Percentiles rank a stretch among this genome's conserved stretches.
phyloP scores from a whole-genome alignment of 2,113 vertebrate genomes.

The Acinonyx jubatus region DNA sequence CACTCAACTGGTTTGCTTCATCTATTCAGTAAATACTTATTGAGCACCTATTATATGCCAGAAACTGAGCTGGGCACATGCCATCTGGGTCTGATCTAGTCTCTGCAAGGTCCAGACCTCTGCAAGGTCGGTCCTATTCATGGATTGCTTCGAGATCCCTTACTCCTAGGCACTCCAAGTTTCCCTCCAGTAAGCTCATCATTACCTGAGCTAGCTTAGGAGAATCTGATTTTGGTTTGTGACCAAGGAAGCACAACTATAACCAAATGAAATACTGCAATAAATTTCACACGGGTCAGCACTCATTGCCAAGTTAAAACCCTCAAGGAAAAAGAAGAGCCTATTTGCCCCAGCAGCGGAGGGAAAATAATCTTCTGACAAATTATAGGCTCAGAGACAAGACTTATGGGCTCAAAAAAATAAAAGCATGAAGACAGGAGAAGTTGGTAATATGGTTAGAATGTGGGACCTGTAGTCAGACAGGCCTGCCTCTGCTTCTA shows the following conservation, averaged over 20 bases:
- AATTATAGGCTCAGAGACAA: conserved; percentile 15
- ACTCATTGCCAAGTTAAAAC: conserved; percentile 29
- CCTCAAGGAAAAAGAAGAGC: neutral
- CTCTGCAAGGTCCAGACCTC: neutral
- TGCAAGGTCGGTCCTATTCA: neutral
- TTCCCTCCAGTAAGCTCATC: neutral
- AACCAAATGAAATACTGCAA: conserved; percentile 7
- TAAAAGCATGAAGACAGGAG: neutral
- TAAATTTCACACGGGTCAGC: neutral
- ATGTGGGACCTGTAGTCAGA: neutral
- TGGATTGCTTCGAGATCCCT: neutral
- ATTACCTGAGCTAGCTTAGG: neutral
- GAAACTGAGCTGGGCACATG: neutral
- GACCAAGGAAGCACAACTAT: conserved; percentile 32
- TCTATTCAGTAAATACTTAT: neutral
- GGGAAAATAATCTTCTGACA: conserved; percentile 30
- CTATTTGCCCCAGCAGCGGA: neutral
- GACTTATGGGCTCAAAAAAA: neutral
- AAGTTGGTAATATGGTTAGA: neutral
- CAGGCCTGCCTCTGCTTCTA: neutral
- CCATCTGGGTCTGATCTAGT: neutral
- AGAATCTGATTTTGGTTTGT: conserved; percentile 17
- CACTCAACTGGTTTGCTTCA: neutral
- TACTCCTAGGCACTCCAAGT: neutral
- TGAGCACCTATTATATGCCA: neutral